phyloP scores from a whole-genome alignment of 1,140 invertebrate species.

The Vanessa atalanta region DNA sequence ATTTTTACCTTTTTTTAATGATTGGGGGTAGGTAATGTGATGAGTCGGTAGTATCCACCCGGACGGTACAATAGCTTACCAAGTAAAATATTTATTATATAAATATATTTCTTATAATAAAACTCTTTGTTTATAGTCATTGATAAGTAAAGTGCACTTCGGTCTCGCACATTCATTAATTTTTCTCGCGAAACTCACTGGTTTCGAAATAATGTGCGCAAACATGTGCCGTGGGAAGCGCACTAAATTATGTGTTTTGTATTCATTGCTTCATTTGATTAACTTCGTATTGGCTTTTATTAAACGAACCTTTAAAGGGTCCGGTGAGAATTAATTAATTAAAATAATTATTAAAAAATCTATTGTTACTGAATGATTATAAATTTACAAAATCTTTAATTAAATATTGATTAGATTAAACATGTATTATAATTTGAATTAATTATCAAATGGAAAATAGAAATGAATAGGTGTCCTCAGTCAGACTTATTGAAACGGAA shows the following conservation, averaged over 20 bases:
- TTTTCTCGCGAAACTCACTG: conserved; percentile 24
- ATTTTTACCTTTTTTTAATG: too few species aligned
- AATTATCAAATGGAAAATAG: too few species aligned
- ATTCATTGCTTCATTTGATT: conserved; percentile 18
- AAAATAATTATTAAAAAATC: not conserved
- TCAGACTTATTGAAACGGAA: too few species aligned
- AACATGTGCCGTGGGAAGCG: conserved; percentile 16
- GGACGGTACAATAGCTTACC: too few species aligned
- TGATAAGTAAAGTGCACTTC: not conserved
- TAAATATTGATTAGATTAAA: too few species aligned
- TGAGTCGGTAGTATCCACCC: too few species aligned
- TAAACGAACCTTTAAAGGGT: not conserved
- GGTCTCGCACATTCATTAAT: conserved; percentile 1
- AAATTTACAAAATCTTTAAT: not conserved
- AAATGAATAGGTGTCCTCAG: too few species aligned
- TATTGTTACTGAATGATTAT: not conserved
- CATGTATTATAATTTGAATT: too few species aligned
- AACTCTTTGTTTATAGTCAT: not conserved
- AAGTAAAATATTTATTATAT: not conserved
- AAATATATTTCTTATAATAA: not conserved
- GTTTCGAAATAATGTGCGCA: conserved; percentile 21
- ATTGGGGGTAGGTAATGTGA: too few species aligned
- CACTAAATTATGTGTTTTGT: conserved; percentile 9
- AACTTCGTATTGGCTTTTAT: not conserved
- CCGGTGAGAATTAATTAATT: not conserved